Percentiles rank a stretch among this genome's conserved stretches.
Evolutionary conservation across 2,797 vertebrate species (phyloP).

Genomic region (Urocyon cinereoargenteus): DNA sequence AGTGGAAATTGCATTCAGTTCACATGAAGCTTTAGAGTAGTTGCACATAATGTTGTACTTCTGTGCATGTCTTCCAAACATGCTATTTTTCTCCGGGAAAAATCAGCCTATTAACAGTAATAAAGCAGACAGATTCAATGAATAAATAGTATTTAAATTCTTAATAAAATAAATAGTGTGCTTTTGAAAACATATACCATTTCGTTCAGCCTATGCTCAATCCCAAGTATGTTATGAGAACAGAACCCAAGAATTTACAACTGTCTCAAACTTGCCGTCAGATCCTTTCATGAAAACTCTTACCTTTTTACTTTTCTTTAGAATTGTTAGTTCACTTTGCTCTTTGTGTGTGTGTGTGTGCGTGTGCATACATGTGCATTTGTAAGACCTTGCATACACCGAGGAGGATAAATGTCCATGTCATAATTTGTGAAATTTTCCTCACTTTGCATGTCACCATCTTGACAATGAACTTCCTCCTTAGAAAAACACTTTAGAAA

Average conservation of each 20-base stretch:
- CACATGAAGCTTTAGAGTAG: constrained; percentile 61
- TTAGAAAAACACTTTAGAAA: constrained; percentile 71
- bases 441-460: constrained; percentile 46
- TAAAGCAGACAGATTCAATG: constrained; percentile 51
- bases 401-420: not conserved
- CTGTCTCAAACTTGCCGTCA: constrained; percentile 7
- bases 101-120: not conserved
- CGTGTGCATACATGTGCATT: not conserved
- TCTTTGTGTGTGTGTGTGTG: not conserved
- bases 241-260: not conserved
- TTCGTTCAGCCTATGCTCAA: constrained; percentile 14
- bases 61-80: constrained; percentile 61
- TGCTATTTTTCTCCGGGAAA: constrained; percentile 37
- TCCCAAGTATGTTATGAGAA: constrained; percentile 33
- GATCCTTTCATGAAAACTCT: not conserved
- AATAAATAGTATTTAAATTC: constrained; percentile 68
- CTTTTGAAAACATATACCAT: constrained; percentile 63
- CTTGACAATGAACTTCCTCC: constrained; percentile 69
- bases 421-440: not conserved
- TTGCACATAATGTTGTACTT: constrained; percentile 53
- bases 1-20: constrained; percentile 43
- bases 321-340: not conserved
- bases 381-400: constrained; percentile 61
- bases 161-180: constrained; percentile 39
- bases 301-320: constrained; percentile 17